Evolutionary conservation across 2,888 invertebrate species (phyloP).

Genomic region (Latheticus oryzae): DNA sequence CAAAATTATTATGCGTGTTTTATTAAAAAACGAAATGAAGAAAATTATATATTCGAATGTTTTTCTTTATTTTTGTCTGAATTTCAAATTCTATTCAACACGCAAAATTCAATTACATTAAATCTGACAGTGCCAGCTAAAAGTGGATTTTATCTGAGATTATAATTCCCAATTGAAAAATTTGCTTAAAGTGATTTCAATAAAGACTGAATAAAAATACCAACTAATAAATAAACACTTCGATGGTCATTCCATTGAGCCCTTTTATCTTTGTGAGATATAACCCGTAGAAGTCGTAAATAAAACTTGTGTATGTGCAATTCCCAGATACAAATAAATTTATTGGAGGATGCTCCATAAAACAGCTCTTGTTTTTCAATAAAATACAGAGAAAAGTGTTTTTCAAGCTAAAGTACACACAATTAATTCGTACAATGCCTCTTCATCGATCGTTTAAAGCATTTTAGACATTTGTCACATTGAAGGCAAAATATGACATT

Average conservation of each 20-base stretch:
- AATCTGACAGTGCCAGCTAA: slow-evolving; percentile 11
- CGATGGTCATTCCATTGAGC: slow-evolving; percentile 12
- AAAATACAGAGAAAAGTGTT: slow-evolving; percentile 14
- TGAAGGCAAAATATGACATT: slow-evolving; percentile 6
- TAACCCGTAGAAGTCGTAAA: slow-evolving; percentile 26
- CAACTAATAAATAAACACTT: slow-evolving; percentile 12
- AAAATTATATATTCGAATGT: background rate
- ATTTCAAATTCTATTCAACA: slow-evolving; percentile 7
- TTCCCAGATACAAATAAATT: slow-evolving; percentile 31
- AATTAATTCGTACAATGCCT: slow-evolving; percentile 7
- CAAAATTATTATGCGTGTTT: too few species aligned
- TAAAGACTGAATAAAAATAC: too few species aligned
- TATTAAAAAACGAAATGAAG: background rate
- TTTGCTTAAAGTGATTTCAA: too few species aligned
- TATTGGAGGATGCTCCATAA: slow-evolving; percentile 17
- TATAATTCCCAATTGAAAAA: too few species aligned
- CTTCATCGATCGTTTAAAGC: background rate
- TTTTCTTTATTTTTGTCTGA: slow-evolving; percentile 4
- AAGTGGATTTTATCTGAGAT: too few species aligned
- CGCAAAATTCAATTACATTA: slow-evolving; percentile 8
- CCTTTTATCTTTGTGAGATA: slow-evolving; percentile 28
- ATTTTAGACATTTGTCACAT: slow-evolving; percentile 14
- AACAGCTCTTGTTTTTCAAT: slow-evolving; percentile 20
- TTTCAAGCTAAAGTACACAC: background rate
- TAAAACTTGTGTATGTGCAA: slow-evolving; percentile 27